A percentile compares a stretch with the other conserved stretches of the same genome.
Evolutionary conservation across 1,140 invertebrate species (phyloP).

Genomic region (Plodia interpunctella): DNA sequence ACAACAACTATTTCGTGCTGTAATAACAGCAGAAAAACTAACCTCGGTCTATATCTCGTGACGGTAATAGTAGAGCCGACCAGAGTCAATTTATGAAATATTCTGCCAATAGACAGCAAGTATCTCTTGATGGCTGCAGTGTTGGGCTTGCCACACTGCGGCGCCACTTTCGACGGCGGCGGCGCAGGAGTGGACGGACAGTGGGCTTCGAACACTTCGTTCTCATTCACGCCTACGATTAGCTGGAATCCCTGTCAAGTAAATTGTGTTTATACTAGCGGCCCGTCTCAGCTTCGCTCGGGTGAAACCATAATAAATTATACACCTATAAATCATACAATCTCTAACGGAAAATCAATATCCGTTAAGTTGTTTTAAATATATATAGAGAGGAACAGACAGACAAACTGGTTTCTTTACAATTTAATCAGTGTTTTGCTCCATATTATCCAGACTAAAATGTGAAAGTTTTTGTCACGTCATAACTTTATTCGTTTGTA

Average conservation of each 20-base stretch:
- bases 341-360: too few relatives aligned
- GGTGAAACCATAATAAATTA: too few relatives aligned
- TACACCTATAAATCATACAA: too few relatives aligned
- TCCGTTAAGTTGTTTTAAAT: too few relatives aligned
- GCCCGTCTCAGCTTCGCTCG: too few relatives aligned
- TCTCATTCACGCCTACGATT: constrained; percentile 80
- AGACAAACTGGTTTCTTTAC: too few relatives aligned
- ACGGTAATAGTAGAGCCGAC: constrained; percentile 92
- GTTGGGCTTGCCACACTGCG: constrained; percentile 57
- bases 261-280: constrained; percentile 9
- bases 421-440: too few relatives aligned
- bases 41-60: constrained; percentile 94
- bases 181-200: constrained; percentile 66
- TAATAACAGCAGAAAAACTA: constrained; percentile 27
- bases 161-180: constrained; percentile 71
- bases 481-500: too few relatives aligned
- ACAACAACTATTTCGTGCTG: too few relatives aligned
- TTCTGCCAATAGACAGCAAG: constrained; percentile 93
- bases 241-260: constrained; percentile 93
- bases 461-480: too few relatives aligned
- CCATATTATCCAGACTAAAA: too few relatives aligned
- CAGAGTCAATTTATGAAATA: constrained; percentile 94
- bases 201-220: constrained; percentile 55
- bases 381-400: too few relatives aligned
- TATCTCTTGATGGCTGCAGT: constrained; percentile 81